phyloP scores from a whole-genome alignment of 2,888 invertebrate genomes.

The Leucania comma region DNA sequence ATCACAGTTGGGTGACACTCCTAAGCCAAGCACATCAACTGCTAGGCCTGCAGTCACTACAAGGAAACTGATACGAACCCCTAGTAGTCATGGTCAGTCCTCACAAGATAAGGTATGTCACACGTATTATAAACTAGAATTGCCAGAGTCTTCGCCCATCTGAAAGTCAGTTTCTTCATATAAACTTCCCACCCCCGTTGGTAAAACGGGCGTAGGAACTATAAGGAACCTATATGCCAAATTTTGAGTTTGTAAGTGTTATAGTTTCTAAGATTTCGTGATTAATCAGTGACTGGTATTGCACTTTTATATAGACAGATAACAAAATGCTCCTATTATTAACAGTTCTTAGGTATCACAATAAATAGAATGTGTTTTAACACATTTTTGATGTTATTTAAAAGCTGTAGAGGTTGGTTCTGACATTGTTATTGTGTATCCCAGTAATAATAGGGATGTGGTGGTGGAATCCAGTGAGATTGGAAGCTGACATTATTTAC shows the following conservation, averaged over 20 bases:
- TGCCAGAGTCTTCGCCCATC: too few relatives aligned
- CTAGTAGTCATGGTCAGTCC: slow-evolving; percentile 75
- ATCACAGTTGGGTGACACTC: slow-evolving; percentile 74
- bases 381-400: not conserved
- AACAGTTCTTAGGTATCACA: not conserved
- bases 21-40: slow-evolving; percentile 78
- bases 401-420: too few relatives aligned
- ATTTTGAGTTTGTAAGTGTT: too few relatives aligned
- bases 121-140: not conserved
- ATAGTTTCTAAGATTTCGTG: too few relatives aligned
- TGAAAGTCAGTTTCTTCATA: too few relatives aligned
- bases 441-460: not conserved
- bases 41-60: slow-evolving; percentile 74
- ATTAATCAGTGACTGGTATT: too few relatives aligned
- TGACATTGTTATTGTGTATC: not conserved
- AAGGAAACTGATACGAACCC: slow-evolving; percentile 75
- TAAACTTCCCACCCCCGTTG: too few relatives aligned
- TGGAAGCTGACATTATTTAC: not conserved
- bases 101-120: slow-evolving; percentile 80
- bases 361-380: not conserved
- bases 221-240: too few relatives aligned
- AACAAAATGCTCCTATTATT: not conserved
- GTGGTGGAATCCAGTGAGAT: not conserved
- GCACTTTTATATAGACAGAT: too few relatives aligned
- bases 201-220: too few relatives aligned